A percentile compares a stretch with the other conserved stretches of the same genome.
phyloP scores from a whole-genome alignment of 2,797 vertebrate species.

The Acipenser oxyrinchus region DNA sequence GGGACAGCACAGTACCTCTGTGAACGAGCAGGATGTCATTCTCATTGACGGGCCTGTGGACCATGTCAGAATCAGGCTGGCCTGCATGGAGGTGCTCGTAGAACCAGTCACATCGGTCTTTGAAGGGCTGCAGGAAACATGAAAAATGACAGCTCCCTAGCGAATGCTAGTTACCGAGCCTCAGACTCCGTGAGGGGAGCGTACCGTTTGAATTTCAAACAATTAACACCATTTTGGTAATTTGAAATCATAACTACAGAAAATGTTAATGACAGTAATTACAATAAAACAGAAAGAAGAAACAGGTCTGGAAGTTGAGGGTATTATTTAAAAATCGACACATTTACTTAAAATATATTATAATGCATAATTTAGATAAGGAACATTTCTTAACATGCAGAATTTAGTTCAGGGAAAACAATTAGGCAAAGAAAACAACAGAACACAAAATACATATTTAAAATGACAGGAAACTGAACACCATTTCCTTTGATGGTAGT shows the following conservation, averaged over 20 bases:
- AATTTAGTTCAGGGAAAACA: no score
- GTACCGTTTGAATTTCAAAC: constrained; percentile 5
- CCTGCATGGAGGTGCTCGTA: constrained; percentile 89
- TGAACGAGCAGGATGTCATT: constrained; percentile 92
- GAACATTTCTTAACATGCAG: no score
- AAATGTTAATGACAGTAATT: constrained; percentile 16
- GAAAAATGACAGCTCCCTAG: constrained; percentile 11
- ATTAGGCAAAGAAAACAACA: no score
- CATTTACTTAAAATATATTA: no score
- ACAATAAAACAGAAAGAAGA: not conserved
- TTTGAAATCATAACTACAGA: constrained; percentile 14
- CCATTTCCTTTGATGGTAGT: no score
- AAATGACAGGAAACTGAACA: no score
- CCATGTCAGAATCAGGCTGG: constrained; percentile 92
- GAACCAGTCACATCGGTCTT: constrained; percentile 97
- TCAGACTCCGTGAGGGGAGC: not conserved
- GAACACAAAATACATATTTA: no score
- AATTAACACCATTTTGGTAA: constrained; percentile 11
- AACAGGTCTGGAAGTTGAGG: no score
- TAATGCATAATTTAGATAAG: no score
- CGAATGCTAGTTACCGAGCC: constrained; percentile 12
- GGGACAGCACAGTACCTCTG: constrained; percentile 67
- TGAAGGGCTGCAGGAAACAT: constrained; percentile 74
- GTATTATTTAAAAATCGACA: no score
- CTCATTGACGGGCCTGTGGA: constrained; percentile 92